Percentiles rank a stretch among this genome's conserved stretches.
These are phyloP conservation scores for Notiomystis cincta DNA, from an alignment of 2,113 vertebrate genomes.

Conservation along the genomic window DNA sequence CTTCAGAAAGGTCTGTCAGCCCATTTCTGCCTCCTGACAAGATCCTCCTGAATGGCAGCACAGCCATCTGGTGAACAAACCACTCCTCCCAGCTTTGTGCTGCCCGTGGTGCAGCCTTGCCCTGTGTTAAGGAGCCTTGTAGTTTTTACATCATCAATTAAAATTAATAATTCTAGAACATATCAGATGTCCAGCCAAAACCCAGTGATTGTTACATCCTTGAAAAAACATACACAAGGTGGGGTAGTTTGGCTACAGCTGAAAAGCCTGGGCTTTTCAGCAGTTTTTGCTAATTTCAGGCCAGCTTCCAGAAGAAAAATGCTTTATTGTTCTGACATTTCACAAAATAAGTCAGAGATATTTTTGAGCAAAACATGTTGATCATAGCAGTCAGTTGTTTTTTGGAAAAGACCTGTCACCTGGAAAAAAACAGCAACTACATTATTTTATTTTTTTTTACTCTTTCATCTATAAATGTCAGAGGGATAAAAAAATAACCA, in stretches of 20 bases:
- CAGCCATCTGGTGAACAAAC: not conserved
- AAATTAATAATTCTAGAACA: not conserved
- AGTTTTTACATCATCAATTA: not conserved
- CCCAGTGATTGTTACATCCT: not conserved
- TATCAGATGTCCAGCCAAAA: not conserved
- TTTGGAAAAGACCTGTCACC: not conserved
- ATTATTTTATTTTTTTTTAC: not conserved
- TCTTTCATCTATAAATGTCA: constrained; percentile 6
- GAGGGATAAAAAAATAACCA: not conserved
- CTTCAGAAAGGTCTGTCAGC: not conserved
- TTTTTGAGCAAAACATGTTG: constrained; percentile 19
- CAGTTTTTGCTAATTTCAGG: not conserved
- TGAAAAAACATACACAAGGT: not conserved
- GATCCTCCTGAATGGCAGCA: not conserved
- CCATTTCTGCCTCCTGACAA: not conserved
- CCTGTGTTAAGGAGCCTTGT: not conserved
- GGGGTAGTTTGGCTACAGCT: not conserved
- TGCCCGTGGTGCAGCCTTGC: not conserved
- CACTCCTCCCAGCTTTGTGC: not conserved
- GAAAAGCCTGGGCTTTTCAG: not conserved
- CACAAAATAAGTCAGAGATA: not conserved
- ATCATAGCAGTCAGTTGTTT: not conserved
- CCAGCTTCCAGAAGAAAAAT: not conserved
- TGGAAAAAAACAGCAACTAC: not conserved
- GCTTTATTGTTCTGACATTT: constrained; percentile 35